Conservation (phyloP, 1,140 invertebrate genomes). For the Lepidurus arcticus region DNA sequence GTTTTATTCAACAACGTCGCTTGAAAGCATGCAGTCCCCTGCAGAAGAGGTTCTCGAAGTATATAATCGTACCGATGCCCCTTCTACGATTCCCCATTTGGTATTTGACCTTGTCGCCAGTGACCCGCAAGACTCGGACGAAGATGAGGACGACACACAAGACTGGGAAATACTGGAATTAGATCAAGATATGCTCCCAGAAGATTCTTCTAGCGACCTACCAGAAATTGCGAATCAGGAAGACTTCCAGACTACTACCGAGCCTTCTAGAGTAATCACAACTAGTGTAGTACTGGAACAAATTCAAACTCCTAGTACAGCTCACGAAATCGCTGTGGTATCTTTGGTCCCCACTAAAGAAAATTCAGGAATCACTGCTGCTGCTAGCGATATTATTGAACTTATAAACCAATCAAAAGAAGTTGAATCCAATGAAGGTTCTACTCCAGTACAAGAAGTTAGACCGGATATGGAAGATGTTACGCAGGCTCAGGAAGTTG, state of each 20-base stretch:
- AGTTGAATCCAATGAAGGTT: too few relatives aligned
- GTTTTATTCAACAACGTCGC: constrained; percentile 26
- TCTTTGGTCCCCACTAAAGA: too few relatives aligned
- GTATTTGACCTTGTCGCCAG: neutral
- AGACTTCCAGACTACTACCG: constrained; percentile 35
- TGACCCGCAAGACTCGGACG: neutral
- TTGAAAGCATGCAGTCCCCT: neutral
- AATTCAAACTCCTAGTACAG: too few relatives aligned
- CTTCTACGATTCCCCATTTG: neutral
- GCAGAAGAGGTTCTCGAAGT: neutral
- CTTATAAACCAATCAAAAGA: too few relatives aligned
- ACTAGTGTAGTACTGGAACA: too few relatives aligned
- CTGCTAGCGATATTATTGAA: too few relatives aligned
- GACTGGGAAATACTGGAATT: constrained; percentile 10
- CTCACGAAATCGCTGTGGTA: too few relatives aligned
- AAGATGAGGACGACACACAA: constrained; percentile 1
- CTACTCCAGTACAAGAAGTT: too few relatives aligned
- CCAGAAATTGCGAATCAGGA: constrained; percentile 45
- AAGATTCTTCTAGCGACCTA: constrained; percentile 42
- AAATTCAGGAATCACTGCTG: too few relatives aligned
- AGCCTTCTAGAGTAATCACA: neutral
- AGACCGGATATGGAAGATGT: too few relatives aligned
- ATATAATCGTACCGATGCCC: neutral
- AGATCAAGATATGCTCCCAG: neutral
- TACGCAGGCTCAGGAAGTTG: too few relatives aligned